phyloP scores from a whole-genome alignment of 2,797 vertebrate species.

The Phrynocephalus vlangalii region DNA sequence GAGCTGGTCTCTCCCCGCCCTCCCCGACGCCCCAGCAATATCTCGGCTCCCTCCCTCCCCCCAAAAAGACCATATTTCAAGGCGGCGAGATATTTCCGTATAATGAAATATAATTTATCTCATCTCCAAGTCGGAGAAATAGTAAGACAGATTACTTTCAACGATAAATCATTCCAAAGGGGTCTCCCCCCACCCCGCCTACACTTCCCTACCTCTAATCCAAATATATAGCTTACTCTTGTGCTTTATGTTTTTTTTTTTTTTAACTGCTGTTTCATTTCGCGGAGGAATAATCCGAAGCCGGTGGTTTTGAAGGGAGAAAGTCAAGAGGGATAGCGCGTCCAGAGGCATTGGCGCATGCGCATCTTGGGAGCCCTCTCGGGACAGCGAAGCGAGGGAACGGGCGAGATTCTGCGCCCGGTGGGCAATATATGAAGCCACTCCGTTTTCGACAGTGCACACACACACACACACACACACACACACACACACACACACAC shows the following conservation, averaged over 20 bases:
- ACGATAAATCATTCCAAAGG: conserved; percentile 43
- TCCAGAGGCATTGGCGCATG: not conserved
- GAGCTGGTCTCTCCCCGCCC: not conserved
- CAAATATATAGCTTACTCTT: conserved; percentile 34
- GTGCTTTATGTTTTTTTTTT: not conserved
- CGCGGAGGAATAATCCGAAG: not conserved
- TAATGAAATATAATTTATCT: conserved; percentile 41
- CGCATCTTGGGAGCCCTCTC: not conserved
- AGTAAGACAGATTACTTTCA: conserved; percentile 48
- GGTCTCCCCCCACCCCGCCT: not conserved
- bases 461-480: not conserved
- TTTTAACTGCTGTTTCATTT: conserved; percentile 9
- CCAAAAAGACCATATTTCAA: conserved; percentile 31
- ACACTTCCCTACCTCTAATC: not conserved
- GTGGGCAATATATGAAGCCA: not conserved
- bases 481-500: no score
- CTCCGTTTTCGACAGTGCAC: not conserved
- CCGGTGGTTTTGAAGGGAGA: not conserved
- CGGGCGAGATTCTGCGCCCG: not conserved
- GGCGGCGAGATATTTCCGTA: conserved; percentile 3
- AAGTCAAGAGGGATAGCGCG: not conserved
- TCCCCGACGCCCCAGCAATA: not conserved
- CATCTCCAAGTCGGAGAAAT: conserved; percentile 49
- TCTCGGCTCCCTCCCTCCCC: not conserved
- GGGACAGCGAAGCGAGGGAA: not conserved